Conservation (phyloP, 2,888 invertebrate species). For the Synergus laeviventris region DNA sequence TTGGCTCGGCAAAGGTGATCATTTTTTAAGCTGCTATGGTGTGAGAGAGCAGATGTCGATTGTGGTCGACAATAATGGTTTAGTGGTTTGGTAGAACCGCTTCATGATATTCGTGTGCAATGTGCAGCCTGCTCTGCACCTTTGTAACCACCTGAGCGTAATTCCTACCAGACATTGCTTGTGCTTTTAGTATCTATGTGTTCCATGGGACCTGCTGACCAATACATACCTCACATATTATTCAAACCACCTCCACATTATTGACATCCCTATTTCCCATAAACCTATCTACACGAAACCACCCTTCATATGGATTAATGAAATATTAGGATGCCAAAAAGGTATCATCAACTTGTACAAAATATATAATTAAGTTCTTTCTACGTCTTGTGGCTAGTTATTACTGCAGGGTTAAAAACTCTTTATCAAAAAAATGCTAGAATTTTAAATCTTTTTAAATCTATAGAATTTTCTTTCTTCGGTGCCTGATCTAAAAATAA, state of each 20-base stretch:
- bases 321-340: background rate
- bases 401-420: background rate
- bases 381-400: background rate
- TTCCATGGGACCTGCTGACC: background rate
- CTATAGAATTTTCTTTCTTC: background rate
- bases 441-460: no score
- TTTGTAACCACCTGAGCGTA: conserved; percentile 55
- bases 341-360: background rate
- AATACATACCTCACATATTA: background rate
- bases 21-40: background rate
- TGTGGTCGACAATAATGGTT: background rate
- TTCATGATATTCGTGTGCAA: background rate
- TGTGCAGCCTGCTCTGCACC: conserved; percentile 35
- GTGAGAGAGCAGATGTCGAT: background rate
- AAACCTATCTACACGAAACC: background rate
- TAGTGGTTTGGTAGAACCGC: background rate
- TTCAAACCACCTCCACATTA: background rate
- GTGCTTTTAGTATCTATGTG: conserved; percentile 33
- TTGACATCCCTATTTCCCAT: background rate
- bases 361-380: background rate
- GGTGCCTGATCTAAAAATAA: background rate
- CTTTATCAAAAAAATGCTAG: no score
- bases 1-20: background rate
- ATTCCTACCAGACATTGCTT: conserved; percentile 56
- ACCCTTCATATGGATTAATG: background rate